Conservation (phyloP, 2,797 vertebrate genomes). For the Scomberomorus guttatus region DNA sequence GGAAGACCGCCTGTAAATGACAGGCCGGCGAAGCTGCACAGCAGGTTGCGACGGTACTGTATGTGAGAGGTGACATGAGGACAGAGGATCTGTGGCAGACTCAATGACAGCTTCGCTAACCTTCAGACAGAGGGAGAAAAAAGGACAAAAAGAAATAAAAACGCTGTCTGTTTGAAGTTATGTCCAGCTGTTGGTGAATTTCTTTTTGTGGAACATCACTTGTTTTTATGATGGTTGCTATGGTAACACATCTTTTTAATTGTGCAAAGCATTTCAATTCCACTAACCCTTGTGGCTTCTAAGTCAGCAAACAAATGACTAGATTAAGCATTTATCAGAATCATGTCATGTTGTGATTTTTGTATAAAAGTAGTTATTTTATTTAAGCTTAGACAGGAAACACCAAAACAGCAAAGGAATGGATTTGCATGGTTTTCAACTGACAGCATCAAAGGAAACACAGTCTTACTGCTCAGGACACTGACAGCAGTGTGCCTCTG, state of each 20-base stretch:
- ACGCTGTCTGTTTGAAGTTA: constrained; percentile 76
- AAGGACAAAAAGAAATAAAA: constrained; percentile 33
- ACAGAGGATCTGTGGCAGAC: constrained; percentile 29
- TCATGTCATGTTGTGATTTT: constrained; percentile 18
- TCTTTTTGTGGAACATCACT: constrained; percentile 86
- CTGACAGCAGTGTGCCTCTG: constrained; percentile 2
- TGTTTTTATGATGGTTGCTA: constrained; percentile 89
- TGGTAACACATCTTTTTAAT: constrained; percentile 83
- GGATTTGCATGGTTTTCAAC: neutral
- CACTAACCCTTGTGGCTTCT: constrained; percentile 4
- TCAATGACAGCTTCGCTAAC: constrained; percentile 31
- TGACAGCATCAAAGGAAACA: constrained; percentile 3
- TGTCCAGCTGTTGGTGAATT: constrained; percentile 87
- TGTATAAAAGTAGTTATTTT: constrained; percentile 12
- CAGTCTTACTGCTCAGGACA: neutral
- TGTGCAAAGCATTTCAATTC: constrained; percentile 36
- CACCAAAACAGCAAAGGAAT: neutral
- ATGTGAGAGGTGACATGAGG: constrained; percentile 35
- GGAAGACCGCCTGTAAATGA: constrained; percentile 18
- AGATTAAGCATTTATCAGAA: constrained; percentile 1
- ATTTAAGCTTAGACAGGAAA: constrained; percentile 18
- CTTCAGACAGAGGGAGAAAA: constrained; percentile 32
- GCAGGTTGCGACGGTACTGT: constrained; percentile 2
- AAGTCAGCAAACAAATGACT: constrained; percentile 23
- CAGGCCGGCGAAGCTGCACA: constrained; percentile 1